Base-by-base conservation (phyloP, 2,888 invertebrate species). In the Strigamia crassipes region DNA sequence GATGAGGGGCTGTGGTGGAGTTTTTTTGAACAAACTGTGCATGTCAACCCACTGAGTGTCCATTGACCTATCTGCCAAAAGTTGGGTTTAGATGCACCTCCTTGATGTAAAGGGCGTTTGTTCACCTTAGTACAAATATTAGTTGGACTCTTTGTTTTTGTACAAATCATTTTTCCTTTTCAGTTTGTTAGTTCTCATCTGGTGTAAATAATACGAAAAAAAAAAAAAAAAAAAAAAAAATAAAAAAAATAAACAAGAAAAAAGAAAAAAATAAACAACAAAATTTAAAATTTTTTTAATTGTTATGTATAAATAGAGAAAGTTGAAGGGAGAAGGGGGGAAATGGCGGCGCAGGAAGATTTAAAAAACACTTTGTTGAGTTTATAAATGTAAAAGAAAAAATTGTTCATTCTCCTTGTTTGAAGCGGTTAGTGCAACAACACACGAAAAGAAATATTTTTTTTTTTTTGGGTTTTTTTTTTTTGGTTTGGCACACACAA, bases 1-100 rank as follows among this genome's bases (percentile, higher is more conserved):
- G 23, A 77, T 42, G 79, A 42, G 79, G 41, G 79, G 42, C 41
- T 78, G 79, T 41, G 38, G 56, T 82, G 85, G 82, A 84, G 15
- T 38, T 81, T 79, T 82, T n/a, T 27, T 27, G 82, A 83, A 82
- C 46, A 78, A 42, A 78, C 79, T 78, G 79, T 78, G 79, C 79
- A 23, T 42, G 79, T 42, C 15, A 78, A 78, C 79, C 79, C 79
- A 78, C 41, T 78, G 42, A 78, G 79, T 78, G 42, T 78, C 79
- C 79, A 42, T 78, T 42, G 21, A 38, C 38, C 38, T 38, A 42
- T 38, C 42, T 78, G 42, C 42, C 38, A 38, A 34, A 27, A 42
- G 79, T 38, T 78, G 79, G 79, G 79, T 78, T 78, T 78, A 38
- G 21, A 42, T 42, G 79, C 79, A 78, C 79, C 79, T 18, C 34